Evolutionary conservation across 2,888 invertebrate genomes (phyloP).

Genomic region (Ecliptopera silaceata): DNA sequence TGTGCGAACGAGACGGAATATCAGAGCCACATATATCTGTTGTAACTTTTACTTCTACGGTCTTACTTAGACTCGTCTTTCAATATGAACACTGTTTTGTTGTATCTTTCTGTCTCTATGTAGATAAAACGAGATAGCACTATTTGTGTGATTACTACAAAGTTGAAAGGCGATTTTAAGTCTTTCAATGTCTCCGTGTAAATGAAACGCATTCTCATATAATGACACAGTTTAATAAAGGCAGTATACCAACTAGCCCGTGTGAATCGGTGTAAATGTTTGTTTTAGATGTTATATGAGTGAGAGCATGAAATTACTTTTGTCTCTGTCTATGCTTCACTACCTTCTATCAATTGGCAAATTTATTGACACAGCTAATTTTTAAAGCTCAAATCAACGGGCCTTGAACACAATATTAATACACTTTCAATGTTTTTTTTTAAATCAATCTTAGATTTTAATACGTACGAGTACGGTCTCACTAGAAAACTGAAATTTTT

Average conservation of each 20-base stretch:
- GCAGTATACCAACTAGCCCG: constrained; percentile 65
- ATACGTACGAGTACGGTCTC: no score
- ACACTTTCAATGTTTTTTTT: background rate
- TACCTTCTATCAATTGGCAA: constrained; percentile 33
- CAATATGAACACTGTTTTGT: no score
- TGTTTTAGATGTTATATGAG: constrained; percentile 62
- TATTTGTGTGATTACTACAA: no score
- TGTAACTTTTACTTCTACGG: no score
- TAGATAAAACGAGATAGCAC: no score
- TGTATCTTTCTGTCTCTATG: no score
- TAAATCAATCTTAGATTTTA: no score
- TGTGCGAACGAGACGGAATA: no score
- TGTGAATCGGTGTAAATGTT: constrained; percentile 77
- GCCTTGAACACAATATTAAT: constrained; percentile 1
- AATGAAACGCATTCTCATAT: constrained; percentile 71
- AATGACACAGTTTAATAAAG: constrained; percentile 36
- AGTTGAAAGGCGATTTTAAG: no score
- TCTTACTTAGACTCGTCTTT: no score
- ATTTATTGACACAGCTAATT: background rate
- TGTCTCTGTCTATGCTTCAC: constrained; percentile 42
- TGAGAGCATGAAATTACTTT: constrained; percentile 78
- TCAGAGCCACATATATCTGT: no score
- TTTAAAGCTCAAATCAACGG: constrained; percentile 4
- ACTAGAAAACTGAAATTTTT: background rate
- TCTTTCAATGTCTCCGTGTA: no score